Conservation (phyloP, 2,797 vertebrate species). For the Rhabdomys pumilio region DNA sequence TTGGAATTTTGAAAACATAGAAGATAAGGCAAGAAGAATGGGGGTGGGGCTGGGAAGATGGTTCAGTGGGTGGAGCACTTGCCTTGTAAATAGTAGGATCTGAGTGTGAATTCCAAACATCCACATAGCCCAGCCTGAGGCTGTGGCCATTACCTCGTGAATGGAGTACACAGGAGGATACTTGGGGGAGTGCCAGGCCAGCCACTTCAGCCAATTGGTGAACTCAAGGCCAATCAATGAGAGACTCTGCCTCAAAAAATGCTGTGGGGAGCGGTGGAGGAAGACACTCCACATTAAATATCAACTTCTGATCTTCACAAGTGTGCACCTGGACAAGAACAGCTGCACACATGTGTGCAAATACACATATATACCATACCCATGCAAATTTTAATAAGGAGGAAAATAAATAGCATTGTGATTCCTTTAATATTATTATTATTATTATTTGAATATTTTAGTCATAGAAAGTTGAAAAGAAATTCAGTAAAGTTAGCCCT, state of each 20-base stretch:
- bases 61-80: not conserved
- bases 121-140: not conserved
- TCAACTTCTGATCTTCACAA: not conserved
- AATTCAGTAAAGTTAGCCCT: conserved; percentile 11
- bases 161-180: not conserved
- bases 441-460: conserved; percentile 57
- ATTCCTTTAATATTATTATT: not conserved
- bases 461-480: conserved; percentile 20
- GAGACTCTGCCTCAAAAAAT: not conserved
- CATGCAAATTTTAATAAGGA: not conserved
- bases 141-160: not conserved
- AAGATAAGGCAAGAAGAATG: not conserved
- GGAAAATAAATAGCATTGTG: not conserved
- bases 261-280: not conserved
- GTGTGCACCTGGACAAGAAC: not conserved
- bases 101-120: not conserved
- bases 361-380: not conserved
- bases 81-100: not conserved
- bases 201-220: not conserved
- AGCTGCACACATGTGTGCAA: not conserved
- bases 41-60: not conserved
- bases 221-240: not conserved
- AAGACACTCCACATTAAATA: not conserved
- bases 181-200: not conserved
- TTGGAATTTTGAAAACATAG: conserved; percentile 2